Evolutionary conservation across 2,113 vertebrate species (phyloP).

Genomic region (Syngnathus floridae): DNA sequence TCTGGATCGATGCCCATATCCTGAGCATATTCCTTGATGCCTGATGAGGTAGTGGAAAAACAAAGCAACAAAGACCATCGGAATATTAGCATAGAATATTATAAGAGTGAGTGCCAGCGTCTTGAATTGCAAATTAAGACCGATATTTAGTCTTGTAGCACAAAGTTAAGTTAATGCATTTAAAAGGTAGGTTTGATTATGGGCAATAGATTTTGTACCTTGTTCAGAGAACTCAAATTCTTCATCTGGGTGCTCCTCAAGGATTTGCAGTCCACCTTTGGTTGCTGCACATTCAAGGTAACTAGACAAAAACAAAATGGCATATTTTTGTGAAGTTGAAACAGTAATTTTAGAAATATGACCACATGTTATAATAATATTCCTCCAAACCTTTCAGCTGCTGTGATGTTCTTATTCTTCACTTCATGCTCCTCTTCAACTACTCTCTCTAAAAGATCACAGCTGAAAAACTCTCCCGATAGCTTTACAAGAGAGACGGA

Average conservation of each 20-base stretch:
- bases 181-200: too few species aligned
- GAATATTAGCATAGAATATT: neutral
- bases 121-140: too few species aligned
- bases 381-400: slow-evolving; percentile 60
- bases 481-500: slow-evolving; percentile 28
- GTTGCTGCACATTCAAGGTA: neutral
- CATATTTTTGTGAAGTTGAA: neutral
- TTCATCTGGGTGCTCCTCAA: slow-evolving; percentile 7
- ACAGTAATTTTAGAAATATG: neutral
- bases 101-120: too few species aligned
- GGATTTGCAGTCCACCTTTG: neutral
- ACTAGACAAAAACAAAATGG: neutral
- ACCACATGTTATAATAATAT: neutral
- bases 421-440: slow-evolving; percentile 24
- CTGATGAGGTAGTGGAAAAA: slow-evolving; percentile 54
- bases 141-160: too few species aligned
- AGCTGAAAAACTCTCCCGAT: slow-evolving; percentile 57
- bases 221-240: neutral
- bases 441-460: slow-evolving; percentile 20
- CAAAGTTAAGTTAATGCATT: too few species aligned
- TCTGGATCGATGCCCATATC: slow-evolving; percentile 87
- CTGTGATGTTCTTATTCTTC: slow-evolving; percentile 24
- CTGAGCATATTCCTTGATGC: slow-evolving; percentile 79
- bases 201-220: neutral
- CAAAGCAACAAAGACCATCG: neutral